Evolutionary conservation across 2,113 vertebrate genomes (phyloP), one percentile per base, ranked within the genome.

Genomic region (Heterochromis multidens): DNA sequence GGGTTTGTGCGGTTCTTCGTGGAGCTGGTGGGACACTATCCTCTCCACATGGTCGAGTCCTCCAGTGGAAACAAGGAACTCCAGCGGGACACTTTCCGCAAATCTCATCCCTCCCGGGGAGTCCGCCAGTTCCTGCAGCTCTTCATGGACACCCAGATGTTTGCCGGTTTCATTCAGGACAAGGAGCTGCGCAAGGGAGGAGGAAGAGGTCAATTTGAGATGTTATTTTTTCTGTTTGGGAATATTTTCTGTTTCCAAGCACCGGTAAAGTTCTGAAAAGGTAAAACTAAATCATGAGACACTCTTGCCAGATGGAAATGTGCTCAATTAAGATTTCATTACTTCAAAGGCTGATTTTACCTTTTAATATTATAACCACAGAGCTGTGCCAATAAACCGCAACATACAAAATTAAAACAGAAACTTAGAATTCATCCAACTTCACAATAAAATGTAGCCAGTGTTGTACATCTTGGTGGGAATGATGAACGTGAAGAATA

Each of bases 131-230:
- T 99, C 92, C 95, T 99, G 92, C 98, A 98, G 90, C 96, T 97
- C 89, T 99, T 99, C 95, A 99, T 99, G 99, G 98, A 99, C 37
- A 99, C 99, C 0, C 98, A 99, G 94, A 99, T 99, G 99, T 99
- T 99, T 12, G 97, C 99, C 0, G 98, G 98, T 33, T 99, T 99
- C 95, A 97, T 99, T 89, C 99, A 99, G 87, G 99, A 99, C 91
- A 96, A 98, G 60, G 99, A 99, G 91, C 97, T 99, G 29, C 95
- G 97, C 65, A 98, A 97, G 92, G 98, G 92, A 35, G 90, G 93
- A 7, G 96, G 94, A 49, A 97, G 95, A 97, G 99, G 99, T 87
- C 11, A 11, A 17, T 70, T 54, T 72, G 29, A 35, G 25, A 31
- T 31, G 11, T n/a, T 54, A 3, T 54, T 74, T 74, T 74, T 31